Evolutionary conservation across 2,888 invertebrate species (phyloP).

Genomic region (Andrena hattorfiana): DNA sequence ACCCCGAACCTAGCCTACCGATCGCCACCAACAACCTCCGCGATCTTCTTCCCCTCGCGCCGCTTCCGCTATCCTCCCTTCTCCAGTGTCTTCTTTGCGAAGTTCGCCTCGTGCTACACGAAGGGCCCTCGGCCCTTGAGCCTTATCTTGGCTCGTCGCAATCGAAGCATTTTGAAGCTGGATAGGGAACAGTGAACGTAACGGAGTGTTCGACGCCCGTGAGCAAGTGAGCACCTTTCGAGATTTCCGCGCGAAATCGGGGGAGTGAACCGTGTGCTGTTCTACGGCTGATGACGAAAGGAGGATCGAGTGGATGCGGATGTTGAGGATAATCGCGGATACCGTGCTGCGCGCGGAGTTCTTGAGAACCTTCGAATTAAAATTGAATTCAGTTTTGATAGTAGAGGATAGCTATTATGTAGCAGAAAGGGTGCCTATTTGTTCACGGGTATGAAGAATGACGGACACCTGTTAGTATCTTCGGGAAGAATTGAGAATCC

Average conservation of each 20-base stretch:
- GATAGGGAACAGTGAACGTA: constrained; percentile 9
- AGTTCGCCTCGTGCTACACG: background rate
- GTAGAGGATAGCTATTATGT: background rate
- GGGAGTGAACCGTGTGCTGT: constrained; percentile 46
- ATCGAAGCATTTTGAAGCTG: background rate
- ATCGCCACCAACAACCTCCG: constrained; percentile 27
- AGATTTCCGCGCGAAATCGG: constrained; percentile 38
- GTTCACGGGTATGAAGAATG: constrained; percentile 62
- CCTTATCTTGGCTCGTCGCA: background rate
- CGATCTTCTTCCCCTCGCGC: background rate
- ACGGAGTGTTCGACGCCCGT: constrained; percentile 47
- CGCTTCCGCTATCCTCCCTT: background rate
- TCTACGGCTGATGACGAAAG: constrained; percentile 1
- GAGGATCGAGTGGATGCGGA: background rate
- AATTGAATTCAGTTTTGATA: background rate
- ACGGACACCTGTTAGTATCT: constrained; percentile 70
- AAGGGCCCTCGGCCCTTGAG: too few species aligned
- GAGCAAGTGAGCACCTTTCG: constrained; percentile 63
- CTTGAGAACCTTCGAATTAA: background rate
- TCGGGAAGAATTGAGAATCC: constrained; percentile 28
- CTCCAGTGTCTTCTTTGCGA: background rate
- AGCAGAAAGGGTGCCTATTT: constrained; percentile 50
- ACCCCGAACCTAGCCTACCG: constrained; percentile 8
- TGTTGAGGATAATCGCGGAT: constrained; percentile 2
- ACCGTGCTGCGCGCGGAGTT: background rate